These are phyloP conservation scores for Darevskia mixta DNA, from an alignment of 2,797 vertebrate species.

Conservation along the genomic window DNA sequence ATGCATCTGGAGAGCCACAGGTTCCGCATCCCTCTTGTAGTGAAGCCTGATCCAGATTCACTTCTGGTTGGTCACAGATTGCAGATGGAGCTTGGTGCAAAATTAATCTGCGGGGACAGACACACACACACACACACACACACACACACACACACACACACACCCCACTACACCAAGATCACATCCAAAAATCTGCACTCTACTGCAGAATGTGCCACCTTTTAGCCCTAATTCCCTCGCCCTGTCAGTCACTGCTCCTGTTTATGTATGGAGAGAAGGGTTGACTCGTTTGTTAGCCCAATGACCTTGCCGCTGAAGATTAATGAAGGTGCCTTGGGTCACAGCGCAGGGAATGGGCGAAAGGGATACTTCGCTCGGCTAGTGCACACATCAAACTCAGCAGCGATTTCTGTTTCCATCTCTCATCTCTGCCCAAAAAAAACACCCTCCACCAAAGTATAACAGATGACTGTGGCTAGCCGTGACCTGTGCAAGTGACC, in stretches of 20 bases:
- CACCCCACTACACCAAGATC: no score
- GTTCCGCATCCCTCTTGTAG: not conserved
- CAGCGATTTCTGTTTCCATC: slow-evolving; percentile 57
- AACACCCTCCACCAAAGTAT: not conserved
- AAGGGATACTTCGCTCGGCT: not conserved
- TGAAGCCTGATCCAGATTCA: not conserved
- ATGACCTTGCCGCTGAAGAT: slow-evolving; percentile 48
- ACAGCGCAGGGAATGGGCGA: not conserved
- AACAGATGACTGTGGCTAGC: slow-evolving; percentile 21
- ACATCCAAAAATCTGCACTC: not conserved
- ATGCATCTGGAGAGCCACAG: not conserved
- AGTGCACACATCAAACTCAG: not conserved
- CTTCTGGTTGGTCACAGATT: not conserved
- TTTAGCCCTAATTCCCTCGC: not conserved
- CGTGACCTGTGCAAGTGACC: not conserved
- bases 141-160: no score
- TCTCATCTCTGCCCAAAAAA: slow-evolving; percentile 44
- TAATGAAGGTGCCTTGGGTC: slow-evolving; percentile 42
- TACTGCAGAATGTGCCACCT: not conserved
- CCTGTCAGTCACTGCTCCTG: not conserved
- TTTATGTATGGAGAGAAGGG: not conserved
- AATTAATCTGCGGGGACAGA: not conserved
- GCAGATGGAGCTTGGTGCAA: not conserved
- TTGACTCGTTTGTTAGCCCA: slow-evolving; percentile 1
- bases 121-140: no score